Conservation (phyloP, 2,888 invertebrate genomes). For the Notodonta dromedarius region DNA sequence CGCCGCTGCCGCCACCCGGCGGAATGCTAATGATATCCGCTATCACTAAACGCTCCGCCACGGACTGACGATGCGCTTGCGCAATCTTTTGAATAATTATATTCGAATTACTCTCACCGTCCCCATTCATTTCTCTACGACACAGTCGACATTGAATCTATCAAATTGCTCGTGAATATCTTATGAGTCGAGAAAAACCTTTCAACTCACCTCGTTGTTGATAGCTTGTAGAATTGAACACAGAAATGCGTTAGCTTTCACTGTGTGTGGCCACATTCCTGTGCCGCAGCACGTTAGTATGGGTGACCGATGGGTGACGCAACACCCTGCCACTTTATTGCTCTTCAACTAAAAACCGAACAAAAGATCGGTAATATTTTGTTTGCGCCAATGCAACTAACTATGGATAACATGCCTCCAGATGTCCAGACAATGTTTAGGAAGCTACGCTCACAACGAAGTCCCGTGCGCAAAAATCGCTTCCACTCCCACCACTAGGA, state of each 20-base stretch:
- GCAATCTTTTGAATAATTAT: conserved; percentile 25
- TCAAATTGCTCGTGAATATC: not conserved
- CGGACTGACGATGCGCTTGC: conserved; percentile 13
- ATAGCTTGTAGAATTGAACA: not conserved
- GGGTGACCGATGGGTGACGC: conserved; percentile 15
- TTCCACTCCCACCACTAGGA: too few species aligned
- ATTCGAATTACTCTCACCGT: conserved; percentile 20
- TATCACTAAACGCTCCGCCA: conserved; percentile 11
- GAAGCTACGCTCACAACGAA: too few species aligned
- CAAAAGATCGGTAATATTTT: conserved; percentile 15
- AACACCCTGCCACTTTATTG: conserved; percentile 31
- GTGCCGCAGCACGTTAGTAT: conserved; percentile 14
- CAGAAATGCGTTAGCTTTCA: conserved; percentile 23
- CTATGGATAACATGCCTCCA: not conserved
- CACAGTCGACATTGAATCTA: not conserved
- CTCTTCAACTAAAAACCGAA: conserved; percentile 26
- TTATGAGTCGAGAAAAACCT: not conserved
- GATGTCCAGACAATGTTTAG: too few species aligned
- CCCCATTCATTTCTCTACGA: conserved; percentile 12
- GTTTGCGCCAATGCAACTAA: conserved; percentile 2
- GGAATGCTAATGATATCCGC: conserved; percentile 43
- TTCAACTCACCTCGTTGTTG: not conserved
- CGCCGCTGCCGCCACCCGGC: conserved; percentile 15
- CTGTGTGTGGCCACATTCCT: conserved; percentile 17
- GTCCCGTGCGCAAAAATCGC: too few species aligned